Conservation (phyloP, 2,888 invertebrate genomes). For the Pseudococcus longispinus region DNA sequence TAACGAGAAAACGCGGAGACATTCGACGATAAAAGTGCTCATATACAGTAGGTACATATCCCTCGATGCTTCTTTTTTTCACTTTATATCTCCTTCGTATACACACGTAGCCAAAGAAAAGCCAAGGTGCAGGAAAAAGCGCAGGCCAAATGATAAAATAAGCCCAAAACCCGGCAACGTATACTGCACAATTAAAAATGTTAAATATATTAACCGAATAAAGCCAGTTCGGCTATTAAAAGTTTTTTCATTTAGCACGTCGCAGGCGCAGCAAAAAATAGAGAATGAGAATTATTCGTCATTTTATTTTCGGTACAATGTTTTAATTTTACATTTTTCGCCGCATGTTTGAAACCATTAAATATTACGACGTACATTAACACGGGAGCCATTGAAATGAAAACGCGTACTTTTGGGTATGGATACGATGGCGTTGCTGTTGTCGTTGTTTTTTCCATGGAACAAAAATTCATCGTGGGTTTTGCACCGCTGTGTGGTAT, state of each 20-base stretch:
- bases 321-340: constrained; percentile 41
- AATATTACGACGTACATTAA: constrained; percentile 40
- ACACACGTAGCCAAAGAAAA: neutral
- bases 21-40: neutral
- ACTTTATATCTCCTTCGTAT: neutral
- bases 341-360: constrained; percentile 43
- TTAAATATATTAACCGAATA: constrained; percentile 5
- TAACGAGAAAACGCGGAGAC: neutral
- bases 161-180: neutral
- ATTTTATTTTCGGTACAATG: neutral
- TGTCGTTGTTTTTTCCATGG: neutral
- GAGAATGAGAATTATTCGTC: constrained; percentile 3
- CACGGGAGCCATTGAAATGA: constrained; percentile 13
- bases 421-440: neutral
- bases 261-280: neutral
- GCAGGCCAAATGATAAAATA: neutral
- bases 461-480: neutral
- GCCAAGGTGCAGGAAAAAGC: neutral
- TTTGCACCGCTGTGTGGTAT: neutral
- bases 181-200: neutral
- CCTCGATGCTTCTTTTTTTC: neutral
- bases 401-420: neutral
- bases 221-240: constrained; percentile 23
- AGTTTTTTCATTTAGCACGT: constrained; percentile 12
- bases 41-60: neutral